Base-by-base conservation (phyloP, 2,113 vertebrate genomes). In the Hepsetus odoe region DNA sequence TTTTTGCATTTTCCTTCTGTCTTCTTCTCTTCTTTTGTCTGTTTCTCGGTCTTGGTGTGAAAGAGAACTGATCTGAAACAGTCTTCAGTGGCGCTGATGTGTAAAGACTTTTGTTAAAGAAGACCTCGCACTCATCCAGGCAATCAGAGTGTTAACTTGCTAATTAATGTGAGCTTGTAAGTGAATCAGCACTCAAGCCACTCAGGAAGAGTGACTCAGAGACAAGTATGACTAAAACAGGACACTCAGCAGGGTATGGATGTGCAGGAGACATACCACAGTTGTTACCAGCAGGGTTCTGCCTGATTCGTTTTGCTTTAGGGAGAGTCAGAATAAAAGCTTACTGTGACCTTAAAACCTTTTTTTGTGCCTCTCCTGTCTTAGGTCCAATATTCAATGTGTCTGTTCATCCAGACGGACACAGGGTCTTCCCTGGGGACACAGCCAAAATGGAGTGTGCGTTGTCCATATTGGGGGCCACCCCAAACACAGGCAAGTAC, bases 381-480 rank as follows among this genome's bases (percentile, higher is more conserved):
- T 24, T 62, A 96, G 95, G 94, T 87, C 95, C 94, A 14, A 68
- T 89, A 24, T 96, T 95, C 83, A 95, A 95, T 28, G 91, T 92
- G 71, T 94, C 94, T 0, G 90, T 94, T 83, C 90, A 91, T 38
- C 93, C 94, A 0, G 92, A 94, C 82, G 93, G 83, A 4, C 86
- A 81, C 0, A 92, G 87, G 0, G 82, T 95, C 73, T 88, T 87
- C 85, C 91, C 89, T 75, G 95, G 94, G 0, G 94, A 95, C 13
- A 90, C 93, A 35, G 90, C 93, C 74, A 93, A 92, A 44, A 22
- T 95, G 72, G 87, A 93, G 71, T 96, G 95, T 9, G 90, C 92
- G 40, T 0, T 96, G 81, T 88, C 91, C 11, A 83, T 8, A 0
- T 89, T 92, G 67, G 90, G 93, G 61, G 84, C 90, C 8, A 70